phyloP scores from a whole-genome alignment of 2,113 vertebrate species.

The Ceyx melanurus region DNA sequence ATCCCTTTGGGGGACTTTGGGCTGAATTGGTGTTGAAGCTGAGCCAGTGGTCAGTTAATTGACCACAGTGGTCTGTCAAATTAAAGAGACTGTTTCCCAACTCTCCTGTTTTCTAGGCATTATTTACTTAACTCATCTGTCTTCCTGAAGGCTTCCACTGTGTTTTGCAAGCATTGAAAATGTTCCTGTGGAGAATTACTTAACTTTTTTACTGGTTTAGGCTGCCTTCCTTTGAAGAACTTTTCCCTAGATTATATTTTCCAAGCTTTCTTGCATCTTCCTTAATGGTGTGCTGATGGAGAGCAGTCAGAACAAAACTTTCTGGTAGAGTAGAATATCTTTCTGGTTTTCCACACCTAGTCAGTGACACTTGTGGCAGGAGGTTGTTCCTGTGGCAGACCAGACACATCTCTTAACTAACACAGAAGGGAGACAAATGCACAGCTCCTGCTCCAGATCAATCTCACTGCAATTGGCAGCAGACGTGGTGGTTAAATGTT shows the following conservation, averaged over 20 bases:
- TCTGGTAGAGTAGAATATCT: neutral
- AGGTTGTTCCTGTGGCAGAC: neutral
- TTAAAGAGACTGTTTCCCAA: neutral
- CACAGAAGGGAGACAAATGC: rapidly evolving
- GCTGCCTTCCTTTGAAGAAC: neutral
- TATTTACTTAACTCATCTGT: neutral
- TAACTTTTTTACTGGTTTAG: neutral
- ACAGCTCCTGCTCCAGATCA: neutral
- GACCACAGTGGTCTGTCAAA: neutral
- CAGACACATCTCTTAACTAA: neutral
- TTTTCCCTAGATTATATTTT: neutral
- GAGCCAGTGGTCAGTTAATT: neutral
- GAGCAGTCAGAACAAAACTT: neutral
- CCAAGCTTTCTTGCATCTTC: neutral
- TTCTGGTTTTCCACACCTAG: neutral
- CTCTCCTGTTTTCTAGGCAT: neutral
- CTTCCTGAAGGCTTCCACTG: neutral
- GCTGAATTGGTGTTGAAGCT: neutral
- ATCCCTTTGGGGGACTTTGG: neutral
- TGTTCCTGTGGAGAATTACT: neutral
- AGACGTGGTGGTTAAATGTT: neutral
- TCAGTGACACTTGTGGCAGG: neutral
- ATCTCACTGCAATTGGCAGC: neutral
- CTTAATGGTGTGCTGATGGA: neutral
- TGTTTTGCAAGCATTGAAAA: neutral